phyloP scores from a whole-genome alignment of 2,888 invertebrate genomes.

The Gnatocerus cornutus region DNA sequence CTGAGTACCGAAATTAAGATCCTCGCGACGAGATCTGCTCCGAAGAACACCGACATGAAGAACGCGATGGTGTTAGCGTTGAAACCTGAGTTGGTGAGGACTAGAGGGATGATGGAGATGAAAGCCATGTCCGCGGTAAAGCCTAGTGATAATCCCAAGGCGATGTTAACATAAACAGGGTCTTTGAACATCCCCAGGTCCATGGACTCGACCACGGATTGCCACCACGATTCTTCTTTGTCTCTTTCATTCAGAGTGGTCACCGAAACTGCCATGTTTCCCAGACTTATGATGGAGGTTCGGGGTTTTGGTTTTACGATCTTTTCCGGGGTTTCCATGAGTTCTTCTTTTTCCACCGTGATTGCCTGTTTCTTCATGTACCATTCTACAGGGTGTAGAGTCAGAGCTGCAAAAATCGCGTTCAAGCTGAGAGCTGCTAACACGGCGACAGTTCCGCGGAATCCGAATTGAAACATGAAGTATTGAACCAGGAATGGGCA shows the following conservation, averaged over 20 bases:
- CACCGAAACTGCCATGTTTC: constrained; percentile 61
- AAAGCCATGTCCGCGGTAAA: constrained; percentile 82
- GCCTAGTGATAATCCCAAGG: constrained; percentile 80
- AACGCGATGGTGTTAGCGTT: constrained; percentile 76
- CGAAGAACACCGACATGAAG: constrained; percentile 81
- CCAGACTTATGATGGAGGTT: constrained; percentile 62
- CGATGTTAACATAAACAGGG: constrained; percentile 79
- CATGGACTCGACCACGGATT: constrained; percentile 74
- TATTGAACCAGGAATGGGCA: constrained; percentile 79
- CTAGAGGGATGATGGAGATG: constrained; percentile 79
- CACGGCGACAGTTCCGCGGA: constrained; percentile 80
- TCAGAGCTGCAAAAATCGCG: constrained; percentile 79
- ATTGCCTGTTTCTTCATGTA: constrained; percentile 38
- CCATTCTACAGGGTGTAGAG: constrained; percentile 78
- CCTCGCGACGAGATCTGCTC: constrained; percentile 80
- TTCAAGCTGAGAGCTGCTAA: constrained; percentile 80
- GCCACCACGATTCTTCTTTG: constrained; percentile 64
- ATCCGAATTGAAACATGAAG: constrained; percentile 78
- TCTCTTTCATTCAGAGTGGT: constrained; percentile 47
- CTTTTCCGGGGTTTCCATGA: constrained; percentile 34
- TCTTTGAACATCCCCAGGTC: constrained; percentile 79
- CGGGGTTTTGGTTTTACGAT: constrained; percentile 51
- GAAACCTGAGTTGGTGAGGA: constrained; percentile 76
- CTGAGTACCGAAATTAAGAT: constrained; percentile 78
- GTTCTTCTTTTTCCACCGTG: constrained; percentile 44